Conservation (phyloP, 2,888 invertebrate genomes). For the Dioctria rufipes region DNA sequence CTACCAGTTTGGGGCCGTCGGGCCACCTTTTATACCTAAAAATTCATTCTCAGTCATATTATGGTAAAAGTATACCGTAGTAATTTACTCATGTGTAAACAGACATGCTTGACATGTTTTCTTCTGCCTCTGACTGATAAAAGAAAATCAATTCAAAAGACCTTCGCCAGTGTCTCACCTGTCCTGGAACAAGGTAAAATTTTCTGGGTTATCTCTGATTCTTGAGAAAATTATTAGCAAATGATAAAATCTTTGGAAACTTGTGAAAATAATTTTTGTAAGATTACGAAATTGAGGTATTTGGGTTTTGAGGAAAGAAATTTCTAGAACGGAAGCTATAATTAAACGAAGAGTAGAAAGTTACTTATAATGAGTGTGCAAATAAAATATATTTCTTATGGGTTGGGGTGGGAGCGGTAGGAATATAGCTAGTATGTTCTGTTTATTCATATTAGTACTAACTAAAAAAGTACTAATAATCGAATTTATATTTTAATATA, state of each 20-base stretch:
- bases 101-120: constrained; percentile 41
- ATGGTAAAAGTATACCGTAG: background rate
- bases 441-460: too few species aligned
- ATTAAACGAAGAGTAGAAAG: too few species aligned
- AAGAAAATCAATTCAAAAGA: background rate
- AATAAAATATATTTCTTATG: too few species aligned
- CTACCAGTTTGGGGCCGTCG: background rate
- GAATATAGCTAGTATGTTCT: too few species aligned
- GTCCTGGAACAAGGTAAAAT: constrained; percentile 25
- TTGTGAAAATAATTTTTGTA: background rate
- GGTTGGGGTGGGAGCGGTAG: too few species aligned
- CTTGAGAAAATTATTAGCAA: too few species aligned
- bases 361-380: too few species aligned
- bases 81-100: constrained; percentile 33
- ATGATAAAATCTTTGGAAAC: background rate
- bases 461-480: too few species aligned
- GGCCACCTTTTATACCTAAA: constrained; percentile 24
- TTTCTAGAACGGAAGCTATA: too few species aligned
- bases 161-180: constrained; percentile 28
- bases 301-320: background rate
- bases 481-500: too few species aligned
- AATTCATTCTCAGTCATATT: background rate
- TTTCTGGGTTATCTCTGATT: constrained; percentile 19
- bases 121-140: constrained; percentile 13
- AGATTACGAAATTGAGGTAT: constrained; percentile 1